Base-by-base conservation (phyloP, 1,140 invertebrate genomes). In the Wasmannia auropunctata region DNA sequence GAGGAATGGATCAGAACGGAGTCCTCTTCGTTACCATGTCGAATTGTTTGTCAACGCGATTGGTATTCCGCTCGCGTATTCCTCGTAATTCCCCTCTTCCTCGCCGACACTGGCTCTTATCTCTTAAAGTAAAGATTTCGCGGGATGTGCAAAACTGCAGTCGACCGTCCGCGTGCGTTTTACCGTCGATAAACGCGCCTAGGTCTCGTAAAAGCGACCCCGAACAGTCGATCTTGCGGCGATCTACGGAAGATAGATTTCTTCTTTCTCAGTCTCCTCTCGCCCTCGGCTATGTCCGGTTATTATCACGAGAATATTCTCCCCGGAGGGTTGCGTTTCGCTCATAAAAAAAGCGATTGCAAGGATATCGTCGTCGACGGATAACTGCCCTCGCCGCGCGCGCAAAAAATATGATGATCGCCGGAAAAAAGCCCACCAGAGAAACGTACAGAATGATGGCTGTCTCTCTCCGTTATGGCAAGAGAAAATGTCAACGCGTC, bases 181-280 rank as follows among this genome's bases (percentile, higher is more conserved):
- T 76, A 76, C 22, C 22, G 14, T 28, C 56, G 31, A 85, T 76
- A 85, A 85, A 83, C 67, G 28, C n/a, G 25, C 19, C n/a, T 58
- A 25, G 31, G 67, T 3, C 51, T 75, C 40, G 54, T 34, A 60
- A 75, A 75, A 22, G n/a, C n/a, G 80, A 72, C 22, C n/a, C 40
- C 25, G 8, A n/a, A 8, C 19, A 1, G 16, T 28, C 43, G 62
- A 56, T 69, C 16, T 6, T 7, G 28, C 75, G 37, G 6, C 62
- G 62, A 56, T 69, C 16, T 4, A 37, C 49, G 31, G 31, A 72
- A 37, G 31, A 70, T 31, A 31, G 46, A 77, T 81, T n/a, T 46
- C 11, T 43, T n/a, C 58, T 22, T 14, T 0, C 19, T 77, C 28
- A 49, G 19, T 40, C 31, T 60, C 11, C 34, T 37, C 5, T 60